These are phyloP conservation scores for Drosophila parabipectinata DNA, from an alignment of 1,140 invertebrate genomes.

Conservation along the genomic window DNA sequence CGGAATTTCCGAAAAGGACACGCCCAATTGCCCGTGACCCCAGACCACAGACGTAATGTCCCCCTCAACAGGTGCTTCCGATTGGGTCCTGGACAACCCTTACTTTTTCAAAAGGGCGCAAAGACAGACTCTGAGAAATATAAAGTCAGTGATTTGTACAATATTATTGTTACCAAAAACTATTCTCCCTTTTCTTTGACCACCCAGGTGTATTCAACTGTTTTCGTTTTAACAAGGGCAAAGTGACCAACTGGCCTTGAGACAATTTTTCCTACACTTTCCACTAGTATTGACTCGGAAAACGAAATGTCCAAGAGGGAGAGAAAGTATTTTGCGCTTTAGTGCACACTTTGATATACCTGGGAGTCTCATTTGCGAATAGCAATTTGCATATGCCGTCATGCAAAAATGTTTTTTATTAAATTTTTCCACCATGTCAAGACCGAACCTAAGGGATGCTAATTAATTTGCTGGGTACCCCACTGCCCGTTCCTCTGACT, in stretches of 20 bases:
- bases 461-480: conserved; percentile 61
- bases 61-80: conserved; percentile 61
- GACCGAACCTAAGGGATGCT: conserved; percentile 25
- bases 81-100: conserved; percentile 19
- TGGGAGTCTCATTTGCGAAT: conserved; percentile 29
- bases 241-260: conserved; percentile 73
- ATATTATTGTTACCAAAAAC: neutral
- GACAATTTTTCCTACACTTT: conserved; percentile 30
- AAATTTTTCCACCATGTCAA: conserved; percentile 48
- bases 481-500: neutral
- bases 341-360: conserved; percentile 67
- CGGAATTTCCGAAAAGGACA: conserved; percentile 58
- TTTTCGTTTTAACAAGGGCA: conserved; percentile 64
- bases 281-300: conserved; percentile 21
- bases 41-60: conserved; percentile 6
- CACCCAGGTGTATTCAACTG: conserved; percentile 66
- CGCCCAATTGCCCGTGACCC: conserved; percentile 40
- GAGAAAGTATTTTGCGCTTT: conserved; percentile 42
- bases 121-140: neutral
- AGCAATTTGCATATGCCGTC: conserved; percentile 78
- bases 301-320: neutral
- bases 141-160: too few relatives aligned
- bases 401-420: conserved; percentile 76
- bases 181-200: conserved; percentile 4
- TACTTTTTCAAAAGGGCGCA: neutral